Conservation (phyloP, 2,888 invertebrate species). For the Mythimna ferrago region DNA sequence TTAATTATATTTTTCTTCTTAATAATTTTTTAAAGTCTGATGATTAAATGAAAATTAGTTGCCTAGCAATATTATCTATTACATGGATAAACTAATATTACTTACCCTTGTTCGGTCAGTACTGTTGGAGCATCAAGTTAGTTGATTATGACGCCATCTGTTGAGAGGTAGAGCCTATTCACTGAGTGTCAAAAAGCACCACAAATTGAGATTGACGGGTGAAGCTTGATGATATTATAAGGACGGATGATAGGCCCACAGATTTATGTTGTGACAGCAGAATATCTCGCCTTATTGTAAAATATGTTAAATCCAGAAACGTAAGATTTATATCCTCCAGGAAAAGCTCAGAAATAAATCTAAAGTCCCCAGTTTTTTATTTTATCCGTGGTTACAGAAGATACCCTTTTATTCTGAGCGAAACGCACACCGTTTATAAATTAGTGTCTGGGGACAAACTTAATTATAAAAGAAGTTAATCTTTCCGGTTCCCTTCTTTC, state of each 20-base stretch:
- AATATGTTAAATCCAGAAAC: conserved; percentile 5
- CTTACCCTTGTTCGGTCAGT: neutral
- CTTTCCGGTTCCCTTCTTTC: conserved; percentile 65
- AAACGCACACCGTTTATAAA: conserved; percentile 60
- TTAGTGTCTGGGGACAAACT: conserved; percentile 68
- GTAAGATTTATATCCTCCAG: conserved; percentile 19
- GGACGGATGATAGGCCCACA: conserved; percentile 7
- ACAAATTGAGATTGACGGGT: conserved; percentile 27
- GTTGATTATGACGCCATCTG: conserved; percentile 42
- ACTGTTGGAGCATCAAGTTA: conserved; percentile 8
- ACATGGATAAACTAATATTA: neutral
- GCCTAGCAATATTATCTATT: neutral
- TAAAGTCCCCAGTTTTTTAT: conserved; percentile 31
- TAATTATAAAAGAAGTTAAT: conserved; percentile 73
- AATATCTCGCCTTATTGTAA: neutral
- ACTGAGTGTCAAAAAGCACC: conserved; percentile 6
- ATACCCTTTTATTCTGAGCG: conserved; percentile 49
- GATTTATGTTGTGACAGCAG: neutral
- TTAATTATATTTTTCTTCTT: neutral
- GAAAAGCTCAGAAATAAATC: conserved; percentile 44
- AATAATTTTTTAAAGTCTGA: neutral
- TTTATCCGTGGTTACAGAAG: conserved; percentile 54
- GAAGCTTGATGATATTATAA: conserved; percentile 11
- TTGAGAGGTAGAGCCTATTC: conserved; percentile 4
- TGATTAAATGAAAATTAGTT: neutral